Percentiles rank a stretch among this genome's conserved stretches.
These are phyloP conservation scores for Anoura caudifer DNA, from an alignment of 2,113 vertebrate species.

Conservation along the genomic window DNA sequence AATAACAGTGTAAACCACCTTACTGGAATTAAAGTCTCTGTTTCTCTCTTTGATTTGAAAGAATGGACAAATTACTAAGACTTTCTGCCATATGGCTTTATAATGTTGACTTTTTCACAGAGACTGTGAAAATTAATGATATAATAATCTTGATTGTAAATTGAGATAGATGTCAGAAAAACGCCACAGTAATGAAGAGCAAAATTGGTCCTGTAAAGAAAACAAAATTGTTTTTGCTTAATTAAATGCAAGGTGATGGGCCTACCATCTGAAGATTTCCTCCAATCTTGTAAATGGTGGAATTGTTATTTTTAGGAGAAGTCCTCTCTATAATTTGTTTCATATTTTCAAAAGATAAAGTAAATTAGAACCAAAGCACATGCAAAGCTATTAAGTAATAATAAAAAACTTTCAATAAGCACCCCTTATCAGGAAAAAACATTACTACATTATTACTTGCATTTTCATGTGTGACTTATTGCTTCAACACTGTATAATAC, in stretches of 20 bases:
- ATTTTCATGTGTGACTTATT: not conserved
- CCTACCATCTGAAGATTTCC: not conserved
- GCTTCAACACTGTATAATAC: not conserved
- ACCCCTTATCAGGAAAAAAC: constrained; percentile 7
- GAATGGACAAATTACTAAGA: not conserved
- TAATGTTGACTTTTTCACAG: constrained; percentile 8
- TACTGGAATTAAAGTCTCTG: not conserved
- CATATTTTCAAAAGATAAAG: constrained; percentile 34
- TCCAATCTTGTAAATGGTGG: not conserved
- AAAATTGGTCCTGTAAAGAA: constrained; percentile 4
- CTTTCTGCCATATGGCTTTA: not conserved
- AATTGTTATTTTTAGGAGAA: constrained; percentile 24
- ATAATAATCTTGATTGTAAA: constrained; percentile 25
- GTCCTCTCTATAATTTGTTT: not conserved
- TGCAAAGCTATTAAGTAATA: not conserved
- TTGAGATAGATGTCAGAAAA: constrained; percentile 35
- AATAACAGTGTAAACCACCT: not conserved
- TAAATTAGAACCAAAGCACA: constrained; percentile 48
- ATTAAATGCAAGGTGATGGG: not conserved
- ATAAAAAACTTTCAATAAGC: not conserved
- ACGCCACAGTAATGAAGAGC: not conserved
- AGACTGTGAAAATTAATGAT: constrained; percentile 16
- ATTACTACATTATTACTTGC: not conserved
- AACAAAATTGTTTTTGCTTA: constrained; percentile 35
- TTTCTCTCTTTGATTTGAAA: constrained; percentile 11